These are phyloP conservation scores for Cathartes aura DNA, from an alignment of 2,113 vertebrate species.

Conservation along the genomic window DNA sequence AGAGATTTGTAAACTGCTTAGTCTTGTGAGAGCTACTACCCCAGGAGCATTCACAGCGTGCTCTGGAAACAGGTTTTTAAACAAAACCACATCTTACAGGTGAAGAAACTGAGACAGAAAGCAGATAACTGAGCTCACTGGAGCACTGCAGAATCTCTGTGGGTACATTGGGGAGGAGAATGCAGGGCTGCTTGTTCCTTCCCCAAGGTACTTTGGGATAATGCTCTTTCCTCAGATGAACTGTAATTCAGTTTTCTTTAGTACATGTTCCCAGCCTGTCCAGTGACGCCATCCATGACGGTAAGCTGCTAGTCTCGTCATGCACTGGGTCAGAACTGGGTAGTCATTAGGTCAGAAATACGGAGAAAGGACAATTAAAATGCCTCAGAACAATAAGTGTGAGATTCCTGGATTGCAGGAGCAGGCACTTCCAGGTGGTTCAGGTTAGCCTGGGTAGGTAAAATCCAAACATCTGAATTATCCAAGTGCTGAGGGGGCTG, in stretches of 20 bases:
- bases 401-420: not conserved
- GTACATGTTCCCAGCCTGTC: not conserved
- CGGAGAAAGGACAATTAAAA: not conserved
- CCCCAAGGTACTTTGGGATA: not conserved
- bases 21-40: not conserved
- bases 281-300: not conserved
- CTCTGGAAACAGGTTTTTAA: not conserved
- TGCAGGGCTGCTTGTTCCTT: not conserved
- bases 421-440: not conserved
- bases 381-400: not conserved
- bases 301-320: not conserved
- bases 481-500: not conserved
- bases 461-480: not conserved
- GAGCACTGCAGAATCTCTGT: not conserved
- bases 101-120: not conserved
- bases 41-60: not conserved
- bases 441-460: not conserved
- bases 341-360: not conserved
- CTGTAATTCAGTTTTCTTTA: not conserved
- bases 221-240: not conserved
- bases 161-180: rapidly evolving
- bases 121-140: not conserved
- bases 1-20: not conserved
- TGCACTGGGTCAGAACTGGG: not conserved
- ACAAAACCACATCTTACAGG: not conserved